These are phyloP conservation scores for Drosophila takahashii DNA, from an alignment of 1,140 invertebrate genomes.

Conservation along the genomic window DNA sequence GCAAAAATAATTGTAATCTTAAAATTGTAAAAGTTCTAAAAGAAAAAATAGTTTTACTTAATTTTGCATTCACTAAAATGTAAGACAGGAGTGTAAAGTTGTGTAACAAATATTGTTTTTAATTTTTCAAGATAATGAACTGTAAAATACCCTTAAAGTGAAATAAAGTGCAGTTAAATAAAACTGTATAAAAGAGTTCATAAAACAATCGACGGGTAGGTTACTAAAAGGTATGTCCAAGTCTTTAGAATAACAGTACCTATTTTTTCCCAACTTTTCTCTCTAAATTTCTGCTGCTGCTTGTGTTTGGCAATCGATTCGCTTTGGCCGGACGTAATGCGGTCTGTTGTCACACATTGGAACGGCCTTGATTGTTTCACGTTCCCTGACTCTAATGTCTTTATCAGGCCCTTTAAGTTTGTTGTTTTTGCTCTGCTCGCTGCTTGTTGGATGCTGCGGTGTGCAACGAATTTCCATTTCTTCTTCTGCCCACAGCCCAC, in stretches of 20 bases:
- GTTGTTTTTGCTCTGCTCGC: neutral
- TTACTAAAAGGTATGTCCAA: constrained; percentile 10
- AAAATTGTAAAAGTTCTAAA: too few species aligned
- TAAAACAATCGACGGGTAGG: too few species aligned
- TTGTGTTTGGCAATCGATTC: constrained; percentile 66
- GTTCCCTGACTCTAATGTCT: constrained; percentile 53
- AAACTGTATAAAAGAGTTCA: too few species aligned
- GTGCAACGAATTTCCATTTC: constrained; percentile 49
- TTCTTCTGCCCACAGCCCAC: constrained; percentile 26
- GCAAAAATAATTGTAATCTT: too few species aligned
- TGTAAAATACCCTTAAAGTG: neutral
- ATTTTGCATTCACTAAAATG: too few species aligned
- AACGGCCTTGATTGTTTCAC: constrained; percentile 70
- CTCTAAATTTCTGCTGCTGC: constrained; percentile 21
- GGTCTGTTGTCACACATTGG: constrained; percentile 63
- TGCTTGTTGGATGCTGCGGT: constrained; percentile 35
- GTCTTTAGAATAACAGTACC: constrained; percentile 4
- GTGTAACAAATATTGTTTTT: neutral
- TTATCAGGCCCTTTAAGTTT: constrained; percentile 48
- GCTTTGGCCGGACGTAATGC: constrained; percentile 65
- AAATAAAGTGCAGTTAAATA: neutral
- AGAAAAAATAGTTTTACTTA: too few species aligned
- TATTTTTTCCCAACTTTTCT: constrained; percentile 2
- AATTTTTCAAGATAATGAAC: constrained; percentile 23
- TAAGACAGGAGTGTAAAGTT: neutral